Percentiles rank a stretch among this genome's conserved stretches.
These are phyloP conservation scores for Siderastrea radians DNA, from an alignment of 92 coral and sea anemone species.

Conservation along the genomic window DNA sequence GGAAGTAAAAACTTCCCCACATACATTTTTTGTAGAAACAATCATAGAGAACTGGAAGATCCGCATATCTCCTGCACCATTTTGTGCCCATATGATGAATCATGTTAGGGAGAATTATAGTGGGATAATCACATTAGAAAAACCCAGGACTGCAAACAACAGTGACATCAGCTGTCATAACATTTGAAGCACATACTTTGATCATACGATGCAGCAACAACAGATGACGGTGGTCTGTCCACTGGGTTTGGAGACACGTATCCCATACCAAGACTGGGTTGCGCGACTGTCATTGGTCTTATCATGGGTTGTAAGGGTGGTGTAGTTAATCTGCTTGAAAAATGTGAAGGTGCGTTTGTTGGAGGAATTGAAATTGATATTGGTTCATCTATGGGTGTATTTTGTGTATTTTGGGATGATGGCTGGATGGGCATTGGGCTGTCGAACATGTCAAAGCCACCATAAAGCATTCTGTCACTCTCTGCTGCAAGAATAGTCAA, in stretches of 20 bases:
- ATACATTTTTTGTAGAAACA: too few species aligned
- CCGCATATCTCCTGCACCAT: too few species aligned
- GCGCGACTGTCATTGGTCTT: conserved; percentile 66
- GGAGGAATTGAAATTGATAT: conserved; percentile 67
- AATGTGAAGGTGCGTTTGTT: conserved; percentile 17
- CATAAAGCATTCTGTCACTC: conserved; percentile 71
- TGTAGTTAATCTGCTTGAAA: not conserved
- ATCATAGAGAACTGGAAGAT: too few species aligned
- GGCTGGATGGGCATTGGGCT: conserved; percentile 60
- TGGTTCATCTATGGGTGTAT: conserved; percentile 53
- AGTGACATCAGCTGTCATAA: too few species aligned
- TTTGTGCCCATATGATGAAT: too few species aligned
- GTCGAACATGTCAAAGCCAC: conserved; percentile 50
- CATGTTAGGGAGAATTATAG: too few species aligned
- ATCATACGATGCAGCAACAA: conserved; percentile 51
- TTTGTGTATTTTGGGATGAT: conserved; percentile 32
- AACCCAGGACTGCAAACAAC: too few species aligned
- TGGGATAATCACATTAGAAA: too few species aligned
- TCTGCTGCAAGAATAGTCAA: conserved; percentile 59
- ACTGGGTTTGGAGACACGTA: conserved; percentile 34
- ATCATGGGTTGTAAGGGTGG: conserved; percentile 41
- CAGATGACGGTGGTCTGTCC: conserved; percentile 55
- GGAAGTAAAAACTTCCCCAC: too few species aligned
- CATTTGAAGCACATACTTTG: conserved; percentile 20
- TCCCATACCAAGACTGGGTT: conserved; percentile 50